Conservation (phyloP, 2,797 vertebrate genomes). For the Mormyrops boulengeri region DNA sequence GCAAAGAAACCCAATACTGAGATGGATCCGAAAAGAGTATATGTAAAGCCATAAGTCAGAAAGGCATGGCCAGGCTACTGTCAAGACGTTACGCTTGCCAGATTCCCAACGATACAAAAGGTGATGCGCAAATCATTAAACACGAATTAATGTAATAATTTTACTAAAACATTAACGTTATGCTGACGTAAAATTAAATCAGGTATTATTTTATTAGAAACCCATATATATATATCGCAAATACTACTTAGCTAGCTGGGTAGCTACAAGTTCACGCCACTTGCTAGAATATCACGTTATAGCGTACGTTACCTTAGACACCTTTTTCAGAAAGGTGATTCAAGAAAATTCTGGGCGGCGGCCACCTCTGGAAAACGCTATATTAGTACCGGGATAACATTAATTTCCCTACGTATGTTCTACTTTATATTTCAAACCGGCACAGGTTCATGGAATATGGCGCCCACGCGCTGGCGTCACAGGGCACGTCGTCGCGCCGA, state of each 20-base stretch:
- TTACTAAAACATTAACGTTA: neutral
- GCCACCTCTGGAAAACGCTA: neutral
- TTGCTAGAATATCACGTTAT: neutral
- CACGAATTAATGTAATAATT: neutral
- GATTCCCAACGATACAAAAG: neutral
- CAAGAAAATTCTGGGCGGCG: neutral
- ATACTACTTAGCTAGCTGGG: neutral
- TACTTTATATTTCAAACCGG: neutral
- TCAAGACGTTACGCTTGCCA: neutral
- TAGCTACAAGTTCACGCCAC: neutral
- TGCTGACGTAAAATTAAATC: neutral
- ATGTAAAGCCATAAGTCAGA: neutral
- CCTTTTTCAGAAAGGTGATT: neutral
- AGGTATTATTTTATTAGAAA: neutral
- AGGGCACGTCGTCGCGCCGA: neutral
- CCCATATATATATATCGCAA: neutral
- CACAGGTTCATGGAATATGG: neutral
- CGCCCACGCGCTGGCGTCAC: neutral
- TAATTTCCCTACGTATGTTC: neutral
- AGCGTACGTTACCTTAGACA: neutral
- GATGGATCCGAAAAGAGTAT: neutral
- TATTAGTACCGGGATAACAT: neutral
- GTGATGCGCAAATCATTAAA: neutral
- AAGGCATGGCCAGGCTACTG: neutral
- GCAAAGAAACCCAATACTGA: neutral